phyloP scores from a whole-genome alignment of 2,113 vertebrate species.

The Hydrolagus affinis region DNA sequence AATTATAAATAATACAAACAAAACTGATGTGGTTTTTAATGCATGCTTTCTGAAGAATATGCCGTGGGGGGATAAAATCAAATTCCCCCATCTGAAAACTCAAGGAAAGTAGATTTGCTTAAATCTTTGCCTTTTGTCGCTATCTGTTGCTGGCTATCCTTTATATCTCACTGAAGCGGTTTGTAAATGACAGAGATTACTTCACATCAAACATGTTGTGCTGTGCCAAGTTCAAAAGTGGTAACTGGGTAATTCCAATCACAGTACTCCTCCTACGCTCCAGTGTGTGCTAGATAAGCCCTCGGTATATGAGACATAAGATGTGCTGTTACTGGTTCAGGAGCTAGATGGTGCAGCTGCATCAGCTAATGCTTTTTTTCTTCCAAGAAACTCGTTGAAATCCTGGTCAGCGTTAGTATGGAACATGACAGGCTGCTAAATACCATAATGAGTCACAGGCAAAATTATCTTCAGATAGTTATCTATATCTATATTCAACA shows the following conservation, averaged over 20 bases:
- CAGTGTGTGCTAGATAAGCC: neutral
- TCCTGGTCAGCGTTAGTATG: neutral
- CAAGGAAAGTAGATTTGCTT: too few species aligned
- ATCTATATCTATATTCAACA: neutral
- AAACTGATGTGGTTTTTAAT: too few species aligned
- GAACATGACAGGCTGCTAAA: neutral
- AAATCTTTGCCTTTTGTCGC: too few species aligned
- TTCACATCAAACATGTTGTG: too few species aligned
- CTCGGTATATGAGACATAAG: neutral
- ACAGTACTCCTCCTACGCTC: neutral
- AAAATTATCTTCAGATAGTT: neutral
- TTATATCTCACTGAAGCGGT: neutral
- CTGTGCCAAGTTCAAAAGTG: neutral
- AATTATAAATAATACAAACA: too few species aligned
- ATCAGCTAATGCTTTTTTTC: neutral
- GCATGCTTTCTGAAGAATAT: too few species aligned
- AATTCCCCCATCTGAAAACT: too few species aligned
- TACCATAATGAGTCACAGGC: neutral
- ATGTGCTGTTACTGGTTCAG: neutral
- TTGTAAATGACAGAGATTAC: neutral
- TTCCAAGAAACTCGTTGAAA: neutral
- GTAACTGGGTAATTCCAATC: neutral
- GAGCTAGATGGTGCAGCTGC: neutral
- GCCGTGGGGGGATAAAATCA: too few species aligned
- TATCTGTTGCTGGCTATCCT: too few species aligned